Base-by-base conservation (phyloP, 2,113 vertebrate species). In the Pheucticus melanocephalus region DNA sequence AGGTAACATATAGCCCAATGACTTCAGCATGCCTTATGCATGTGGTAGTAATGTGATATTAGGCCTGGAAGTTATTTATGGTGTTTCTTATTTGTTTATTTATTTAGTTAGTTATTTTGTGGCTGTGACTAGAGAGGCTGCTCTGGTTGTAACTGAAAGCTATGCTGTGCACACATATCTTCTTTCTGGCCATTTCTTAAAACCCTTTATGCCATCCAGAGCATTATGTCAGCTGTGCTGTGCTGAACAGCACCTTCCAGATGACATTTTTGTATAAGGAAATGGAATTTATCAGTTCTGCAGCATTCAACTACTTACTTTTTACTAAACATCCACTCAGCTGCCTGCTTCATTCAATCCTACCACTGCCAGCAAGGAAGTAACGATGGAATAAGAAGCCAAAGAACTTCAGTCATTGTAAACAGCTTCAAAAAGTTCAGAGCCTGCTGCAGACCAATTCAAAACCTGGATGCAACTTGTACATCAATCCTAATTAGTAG, bases 141-240 rank as follows among this genome's bases (percentile, higher is more conserved):
- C 28, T 21, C 50, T 73, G 10, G 15, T 33, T 30, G 19, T 12
- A 70, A 64, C 14, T 35, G 28, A 33, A 77, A 83, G 40, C 23
- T 85, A 44, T 7, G 5, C 15, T 2, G 0, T 51, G 39, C 27
- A 44, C 1, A 0, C 3, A 2, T 6, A 15, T 31, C 30, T 3
- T 64, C 11, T 84, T 66, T 88, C 37, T 23, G 57, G 50, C 5
- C 35, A 21, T 40, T 89, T 84, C 30, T 82, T 57, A 44, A 70
- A 89, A 18, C 6, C 10, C 5, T 72, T 90, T 42, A 57, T 57
- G 69, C n/a, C 15, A 31, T 30, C 73, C 56, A 78, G 42, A 86
- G 14, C 39, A 42, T 40, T 53, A 0, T 13, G 44, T 61, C 48
- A 47, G 8, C 56, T 61, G 5, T 59, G 22, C 31, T 92, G 19